Evolutionary conservation across 2,888 invertebrate genomes (phyloP), one percentile per base, ranked within the genome.

Genomic region (Agriopis marginaria): DNA sequence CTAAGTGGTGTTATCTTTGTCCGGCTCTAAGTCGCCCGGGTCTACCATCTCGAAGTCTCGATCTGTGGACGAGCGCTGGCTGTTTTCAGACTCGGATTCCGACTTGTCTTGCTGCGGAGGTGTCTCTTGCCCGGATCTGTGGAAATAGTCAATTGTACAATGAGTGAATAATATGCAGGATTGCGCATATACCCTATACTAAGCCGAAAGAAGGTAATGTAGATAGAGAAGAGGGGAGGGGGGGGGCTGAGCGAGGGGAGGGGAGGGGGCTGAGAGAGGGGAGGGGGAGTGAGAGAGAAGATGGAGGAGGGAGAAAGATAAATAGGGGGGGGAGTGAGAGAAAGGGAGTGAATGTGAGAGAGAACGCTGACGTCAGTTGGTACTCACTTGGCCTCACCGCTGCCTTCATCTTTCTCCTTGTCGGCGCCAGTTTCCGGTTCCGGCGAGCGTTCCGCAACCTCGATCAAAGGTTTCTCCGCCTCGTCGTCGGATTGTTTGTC

Each of bases 21-120:
- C 90, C 0, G 90, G 90, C 62, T 96, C 96, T 47, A 96, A 86
- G 80, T 97, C 97, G 17, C 95, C 96, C 44, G 95, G 95, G 81
- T 97, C 97, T 63, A 98, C 96, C 86, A 98, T 97, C 92, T 98
- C 98, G 89, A 98, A 98, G 94, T 98, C 98, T 80, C 97, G 96
- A 77, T 97, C 98, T 0, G 97, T 97, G 76, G 97, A 97, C 12
- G 97, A 97, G 66, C 97, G 95, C 82, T 97, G 96, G 79, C 97
- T 97, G 82, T 96, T 96, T 86, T 97, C 97, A 1, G 97, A 97
- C 80, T 98, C 98, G 12, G 97, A 97, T 84, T 97, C 98, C 0
- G 97, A 97, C 56, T 93, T 93, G 61, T 94, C 90, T 12, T 72
- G 71, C 0, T 81, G 77, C 10, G 81, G 70, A 54, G 67, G 54